A percentile compares a stretch with the other conserved stretches of the same genome.
Evolutionary conservation across 1,140 invertebrate genomes (phyloP).

Genomic region (Semibalanus balanoides): DNA sequence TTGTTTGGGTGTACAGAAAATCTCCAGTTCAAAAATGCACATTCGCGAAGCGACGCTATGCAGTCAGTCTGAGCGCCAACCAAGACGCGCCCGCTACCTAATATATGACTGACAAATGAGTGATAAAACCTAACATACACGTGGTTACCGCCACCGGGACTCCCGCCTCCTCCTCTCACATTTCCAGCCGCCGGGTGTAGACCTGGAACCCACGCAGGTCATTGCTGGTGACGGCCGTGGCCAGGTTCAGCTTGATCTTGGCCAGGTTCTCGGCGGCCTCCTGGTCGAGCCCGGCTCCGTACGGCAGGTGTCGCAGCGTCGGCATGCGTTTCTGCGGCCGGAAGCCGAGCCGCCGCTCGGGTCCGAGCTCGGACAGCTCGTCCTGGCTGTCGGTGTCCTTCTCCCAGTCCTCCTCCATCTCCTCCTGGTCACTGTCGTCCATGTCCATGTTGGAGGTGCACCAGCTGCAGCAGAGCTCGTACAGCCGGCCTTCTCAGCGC

Average conservation of each 20-base stretch:
- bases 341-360: background rate
- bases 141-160: too few species aligned
- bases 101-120: too few species aligned
- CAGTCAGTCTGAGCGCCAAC: too few species aligned
- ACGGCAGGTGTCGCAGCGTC: background rate
- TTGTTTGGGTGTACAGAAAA: too few species aligned
- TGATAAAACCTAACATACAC: too few species aligned
- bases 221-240: background rate
- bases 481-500: too few species aligned
- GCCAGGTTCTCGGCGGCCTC: background rate
- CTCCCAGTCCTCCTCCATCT: background rate
- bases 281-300: background rate
- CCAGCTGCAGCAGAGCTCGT: too few species aligned
- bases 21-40: too few species aligned
- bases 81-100: too few species aligned
- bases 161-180: background rate
- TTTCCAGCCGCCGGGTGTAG: background rate
- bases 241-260: background rate
- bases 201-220: background rate
- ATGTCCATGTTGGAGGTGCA: background rate
- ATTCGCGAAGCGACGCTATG: too few species aligned
- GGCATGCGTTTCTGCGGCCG: background rate
- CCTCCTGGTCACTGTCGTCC: slow-evolving; percentile 4
- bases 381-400: background rate
- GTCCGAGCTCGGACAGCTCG: background rate